These are phyloP conservation scores for Pinctada fucata DNA, from an alignment of 2,888 invertebrate species.

Conservation along the genomic window DNA sequence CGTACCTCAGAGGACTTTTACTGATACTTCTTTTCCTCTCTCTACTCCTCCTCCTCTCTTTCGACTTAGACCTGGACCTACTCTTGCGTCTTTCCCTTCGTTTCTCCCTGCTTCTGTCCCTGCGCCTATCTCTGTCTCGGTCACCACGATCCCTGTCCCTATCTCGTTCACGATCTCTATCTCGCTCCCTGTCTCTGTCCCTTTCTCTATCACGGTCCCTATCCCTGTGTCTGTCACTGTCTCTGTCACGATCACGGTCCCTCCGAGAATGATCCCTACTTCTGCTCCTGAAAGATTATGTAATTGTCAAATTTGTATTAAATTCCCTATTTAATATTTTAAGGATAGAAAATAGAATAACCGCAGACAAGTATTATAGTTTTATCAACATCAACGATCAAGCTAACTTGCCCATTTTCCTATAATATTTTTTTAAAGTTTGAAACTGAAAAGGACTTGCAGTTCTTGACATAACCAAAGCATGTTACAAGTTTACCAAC, in stretches of 20 bases:
- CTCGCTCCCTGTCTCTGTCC: conserved; percentile 64
- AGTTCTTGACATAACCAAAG: not conserved
- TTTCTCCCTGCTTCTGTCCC: conserved; percentile 61
- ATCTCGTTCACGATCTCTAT: conserved; percentile 63
- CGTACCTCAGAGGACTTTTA: conserved; percentile 64
- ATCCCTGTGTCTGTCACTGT: conserved; percentile 24
- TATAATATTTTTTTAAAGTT: not conserved
- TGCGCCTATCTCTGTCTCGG: conserved; percentile 44
- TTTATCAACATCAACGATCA: too few species aligned
- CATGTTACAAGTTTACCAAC: too few species aligned
- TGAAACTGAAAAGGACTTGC: not conserved
- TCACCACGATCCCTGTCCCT: conserved; percentile 54
- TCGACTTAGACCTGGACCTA: conserved; percentile 54
- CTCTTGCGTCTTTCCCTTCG: conserved; percentile 55
- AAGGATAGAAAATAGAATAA: too few species aligned
- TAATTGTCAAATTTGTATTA: too few species aligned
- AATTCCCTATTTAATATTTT: too few species aligned
- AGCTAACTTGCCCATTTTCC: too few species aligned
- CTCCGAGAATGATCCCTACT: conserved; percentile 54
- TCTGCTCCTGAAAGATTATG: conserved; percentile 15
- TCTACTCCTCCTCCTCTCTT: conserved; percentile 47
- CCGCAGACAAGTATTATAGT: too few species aligned
- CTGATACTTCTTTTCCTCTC: conserved; percentile 58
- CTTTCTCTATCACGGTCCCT: conserved; percentile 52
- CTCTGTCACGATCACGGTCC: conserved; percentile 25